Base-by-base conservation (phyloP, 2,888 invertebrate genomes). In the Eristalinus aeneus region DNA sequence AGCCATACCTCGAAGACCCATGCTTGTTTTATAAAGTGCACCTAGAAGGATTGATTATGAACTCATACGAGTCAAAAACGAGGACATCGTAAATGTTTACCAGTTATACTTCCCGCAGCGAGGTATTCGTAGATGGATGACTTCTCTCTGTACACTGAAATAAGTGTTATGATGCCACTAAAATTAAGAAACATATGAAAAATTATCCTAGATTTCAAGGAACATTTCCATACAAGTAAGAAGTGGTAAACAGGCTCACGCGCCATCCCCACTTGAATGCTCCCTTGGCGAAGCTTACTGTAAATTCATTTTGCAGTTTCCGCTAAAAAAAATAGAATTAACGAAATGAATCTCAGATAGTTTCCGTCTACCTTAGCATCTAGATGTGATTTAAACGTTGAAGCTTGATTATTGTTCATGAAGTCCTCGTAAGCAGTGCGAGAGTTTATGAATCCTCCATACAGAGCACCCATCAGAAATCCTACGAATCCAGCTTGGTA, bases 381-480 rank as follows among this genome's bases (percentile, higher is more conserved):
- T 8, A 94, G 90, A 84, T 95, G 95, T 68, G 94, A 94, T 67
- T 92, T 92, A 91, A 95, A 97, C 67, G 94, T 93, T 3, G 96
- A 95, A 9, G 96, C 96, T 93, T 96, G 94, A 92, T 97, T 96
- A 87, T 94, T 95, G 90, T 95, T 95, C 91, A 96, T 94, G 89
- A 96, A 96, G 89, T 94, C 93, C 56, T 94, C 87, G 89, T 95
- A 96, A 0, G 95, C 94, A 3, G 90, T 90, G 88, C 94, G 93
- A 11, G 96, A 95, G 88, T 93, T 92, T 2, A 94, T 90, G 89
- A 95, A 93, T 31, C 96, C 96, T 69, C 96, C 96, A 89, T 95
- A 94, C 58, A 94, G 88, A 0, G 93, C 95, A 16, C 97, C 97
- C 23, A 94, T 77, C 61, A 96, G 93, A 2, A 94, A 91, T 16